phyloP scores from a whole-genome alignment of 2,888 invertebrate species.

The Hartigia nigra region DNA sequence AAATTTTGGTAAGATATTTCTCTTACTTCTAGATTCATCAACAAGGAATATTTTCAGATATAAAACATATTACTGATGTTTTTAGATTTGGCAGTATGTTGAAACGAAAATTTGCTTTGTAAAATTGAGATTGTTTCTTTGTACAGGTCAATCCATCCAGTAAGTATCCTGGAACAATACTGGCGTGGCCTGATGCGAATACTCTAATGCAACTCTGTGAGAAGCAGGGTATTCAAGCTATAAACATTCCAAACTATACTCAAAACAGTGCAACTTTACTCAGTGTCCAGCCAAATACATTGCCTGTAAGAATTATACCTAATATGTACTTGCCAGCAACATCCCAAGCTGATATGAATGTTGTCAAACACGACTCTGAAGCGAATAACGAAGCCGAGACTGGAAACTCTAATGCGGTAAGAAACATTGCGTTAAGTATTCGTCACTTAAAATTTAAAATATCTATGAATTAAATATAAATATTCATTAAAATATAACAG shows the following conservation, averaged over 20 bases:
- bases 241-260: slow-evolving; percentile 61
- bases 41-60: background rate
- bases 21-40: background rate
- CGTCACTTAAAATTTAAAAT: background rate
- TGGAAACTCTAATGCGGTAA: slow-evolving; percentile 39
- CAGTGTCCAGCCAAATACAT: slow-evolving; percentile 50
- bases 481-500: slow-evolving; percentile 17
- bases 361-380: slow-evolving; percentile 40
- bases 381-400: slow-evolving; percentile 37
- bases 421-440: background rate
- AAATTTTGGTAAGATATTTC: slow-evolving; percentile 36
- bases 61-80: background rate
- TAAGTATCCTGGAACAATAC: slow-evolving; percentile 55
- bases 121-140: background rate
- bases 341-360: slow-evolving; percentile 43
- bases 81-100: background rate
- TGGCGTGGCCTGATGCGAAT: slow-evolving; percentile 58
- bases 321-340: slow-evolving; percentile 52
- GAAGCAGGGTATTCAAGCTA: slow-evolving; percentile 56
- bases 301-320: slow-evolving; percentile 56
- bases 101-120: background rate
- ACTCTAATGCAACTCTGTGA: slow-evolving; percentile 58
- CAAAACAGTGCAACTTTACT: slow-evolving; percentile 55
- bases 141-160: slow-evolving; percentile 50
- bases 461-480: background rate